Evolutionary conservation across 92 coral and sea anemone species (phyloP).

Genomic region (Epizoanthus illoricatus): DNA sequence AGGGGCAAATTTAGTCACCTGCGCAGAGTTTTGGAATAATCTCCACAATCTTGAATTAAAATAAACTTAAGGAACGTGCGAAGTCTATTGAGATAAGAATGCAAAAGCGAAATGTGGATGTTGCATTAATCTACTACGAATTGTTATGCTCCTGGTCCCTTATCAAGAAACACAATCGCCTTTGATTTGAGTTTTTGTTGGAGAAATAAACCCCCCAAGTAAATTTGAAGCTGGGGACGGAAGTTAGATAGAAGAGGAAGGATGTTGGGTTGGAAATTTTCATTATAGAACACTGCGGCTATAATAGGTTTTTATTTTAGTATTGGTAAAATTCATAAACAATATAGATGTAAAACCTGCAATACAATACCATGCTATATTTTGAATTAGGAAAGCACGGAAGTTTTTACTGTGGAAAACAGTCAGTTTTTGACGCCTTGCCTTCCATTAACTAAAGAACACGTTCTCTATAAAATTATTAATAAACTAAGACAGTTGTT

Average conservation of each 20-base stretch:
- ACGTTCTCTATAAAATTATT: constrained; percentile 34
- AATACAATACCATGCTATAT: constrained; percentile 53
- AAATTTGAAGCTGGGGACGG: constrained; percentile 89
- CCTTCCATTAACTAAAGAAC: constrained; percentile 47
- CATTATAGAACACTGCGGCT: constrained; percentile 64
- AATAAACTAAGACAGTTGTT: constrained; percentile 27
- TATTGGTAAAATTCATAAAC: constrained; percentile 79
- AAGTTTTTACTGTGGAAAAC: constrained; percentile 56
- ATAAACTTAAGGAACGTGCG: constrained; percentile 70
- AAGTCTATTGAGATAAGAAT: constrained; percentile 69
- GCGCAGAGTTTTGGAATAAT: constrained; percentile 52
- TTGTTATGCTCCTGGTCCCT: constrained; percentile 67
- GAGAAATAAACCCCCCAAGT: constrained; percentile 65
- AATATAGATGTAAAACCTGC: constrained; percentile 62
- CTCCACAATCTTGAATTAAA: constrained; percentile 70
- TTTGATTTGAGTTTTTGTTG: constrained; percentile 58
- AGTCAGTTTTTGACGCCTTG: constrained; percentile 49
- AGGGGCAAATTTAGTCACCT: constrained; percentile 50
- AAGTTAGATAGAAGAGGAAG: constrained; percentile 76
- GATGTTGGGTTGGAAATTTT: constrained; percentile 61
- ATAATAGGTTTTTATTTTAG: constrained; percentile 70
- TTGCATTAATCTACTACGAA: constrained; percentile 75
- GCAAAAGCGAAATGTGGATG: constrained; percentile 57
- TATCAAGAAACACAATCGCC: constrained; percentile 65
- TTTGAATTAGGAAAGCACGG: constrained; percentile 63